Conservation (phyloP, 2,113 vertebrate genomes). For the Tapirus terrestris region DNA sequence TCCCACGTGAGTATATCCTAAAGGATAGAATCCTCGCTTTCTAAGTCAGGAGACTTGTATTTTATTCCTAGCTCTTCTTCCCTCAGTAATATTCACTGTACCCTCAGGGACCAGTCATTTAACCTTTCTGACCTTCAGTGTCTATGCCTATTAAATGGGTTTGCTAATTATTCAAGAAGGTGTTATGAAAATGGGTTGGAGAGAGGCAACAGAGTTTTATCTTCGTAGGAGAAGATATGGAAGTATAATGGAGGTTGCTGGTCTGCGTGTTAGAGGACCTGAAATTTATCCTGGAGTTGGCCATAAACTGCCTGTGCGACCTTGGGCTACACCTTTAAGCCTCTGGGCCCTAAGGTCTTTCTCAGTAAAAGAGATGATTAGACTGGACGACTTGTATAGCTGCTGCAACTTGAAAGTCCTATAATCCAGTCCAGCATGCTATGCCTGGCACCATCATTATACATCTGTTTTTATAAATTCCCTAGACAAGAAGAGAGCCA, state of each 20-base stretch:
- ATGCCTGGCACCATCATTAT: not conserved
- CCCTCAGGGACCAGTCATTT: not conserved
- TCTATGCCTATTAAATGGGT: not conserved
- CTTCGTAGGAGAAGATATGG: not conserved
- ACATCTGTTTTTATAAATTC: not conserved
- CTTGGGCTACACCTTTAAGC: not conserved
- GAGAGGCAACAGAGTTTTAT: not conserved
- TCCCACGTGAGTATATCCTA: not conserved
- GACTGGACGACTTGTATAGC: not conserved
- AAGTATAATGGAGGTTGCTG: not conserved
- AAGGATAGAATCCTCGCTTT: constrained; percentile 10
- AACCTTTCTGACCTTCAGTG: not conserved
- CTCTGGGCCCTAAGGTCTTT: not conserved
- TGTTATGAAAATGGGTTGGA: constrained; percentile 41
- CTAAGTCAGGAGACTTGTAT: not conserved
- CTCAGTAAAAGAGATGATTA: not conserved
- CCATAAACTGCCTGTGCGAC: not conserved
- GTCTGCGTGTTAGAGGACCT: not conserved
- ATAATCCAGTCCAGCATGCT: not conserved
- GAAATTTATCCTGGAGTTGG: constrained; percentile 43
- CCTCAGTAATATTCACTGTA: not conserved
- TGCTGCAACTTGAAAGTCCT: not conserved
- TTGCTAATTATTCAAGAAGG: constrained; percentile 43
- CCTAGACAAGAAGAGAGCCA: not conserved
- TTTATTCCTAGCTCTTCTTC: constrained; percentile 1